Conservation (phyloP, 1,140 invertebrate species). For the Drosophila truncata region DNA sequence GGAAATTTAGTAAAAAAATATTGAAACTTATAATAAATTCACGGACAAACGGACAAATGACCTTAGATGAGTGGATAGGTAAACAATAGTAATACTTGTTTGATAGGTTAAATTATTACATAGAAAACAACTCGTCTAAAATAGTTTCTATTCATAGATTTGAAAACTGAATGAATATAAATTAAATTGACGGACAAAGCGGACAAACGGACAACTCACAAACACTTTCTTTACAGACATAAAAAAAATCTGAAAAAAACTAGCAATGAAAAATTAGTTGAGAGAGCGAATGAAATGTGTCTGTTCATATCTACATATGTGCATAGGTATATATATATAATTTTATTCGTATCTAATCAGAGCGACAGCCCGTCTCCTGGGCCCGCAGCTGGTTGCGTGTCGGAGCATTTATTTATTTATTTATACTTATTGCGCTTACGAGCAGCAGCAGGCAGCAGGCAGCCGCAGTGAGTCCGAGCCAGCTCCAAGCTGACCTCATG, state of each 20-base stretch:
- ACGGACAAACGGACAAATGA: neutral
- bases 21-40: neutral
- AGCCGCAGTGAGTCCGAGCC: conserved; percentile 38
- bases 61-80: neutral
- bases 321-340: conserved; percentile 37
- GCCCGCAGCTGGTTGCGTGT: conserved; percentile 67
- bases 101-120: neutral
- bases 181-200: neutral
- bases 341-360: conserved; percentile 73
- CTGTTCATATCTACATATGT: conserved; percentile 17
- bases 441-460: neutral
- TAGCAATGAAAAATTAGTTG: conserved; percentile 48
- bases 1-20: neutral
- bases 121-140: neutral
- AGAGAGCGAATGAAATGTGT: conserved; percentile 33
- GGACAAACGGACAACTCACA: neutral
- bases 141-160: neutral
- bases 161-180: neutral
- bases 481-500: conserved; percentile 72
- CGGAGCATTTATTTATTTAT: conserved; percentile 63
- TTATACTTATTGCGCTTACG: conserved; percentile 54
- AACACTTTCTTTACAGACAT: conserved; percentile 2
- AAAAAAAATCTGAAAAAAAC: conserved; percentile 13
- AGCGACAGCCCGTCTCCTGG: conserved; percentile 71
- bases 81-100: neutral